A percentile compares a stretch with the other conserved stretches of the same genome.
Conservation (phyloP, 2,113 vertebrate species). For the Grammomys dolichurus region DNA sequence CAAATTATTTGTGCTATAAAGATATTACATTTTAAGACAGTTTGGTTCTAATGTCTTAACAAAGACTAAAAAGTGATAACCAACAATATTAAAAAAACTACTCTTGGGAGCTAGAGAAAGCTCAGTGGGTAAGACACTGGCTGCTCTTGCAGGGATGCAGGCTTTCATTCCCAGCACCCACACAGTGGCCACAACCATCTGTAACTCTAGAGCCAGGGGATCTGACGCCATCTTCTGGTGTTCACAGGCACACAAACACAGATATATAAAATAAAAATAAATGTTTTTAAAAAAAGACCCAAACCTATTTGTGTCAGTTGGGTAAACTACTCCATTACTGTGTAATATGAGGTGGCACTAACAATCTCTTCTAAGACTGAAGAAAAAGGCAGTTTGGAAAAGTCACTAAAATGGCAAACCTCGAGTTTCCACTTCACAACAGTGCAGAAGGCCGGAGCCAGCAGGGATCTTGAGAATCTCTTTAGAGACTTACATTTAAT, state of each 20-base stretch:
- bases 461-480: background rate
- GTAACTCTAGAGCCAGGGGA: background rate
- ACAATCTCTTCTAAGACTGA: background rate
- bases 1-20: background rate
- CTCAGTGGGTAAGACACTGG: background rate
- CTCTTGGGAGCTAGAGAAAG: background rate
- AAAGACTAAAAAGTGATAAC: background rate
- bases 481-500: constrained; percentile 92
- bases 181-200: background rate
- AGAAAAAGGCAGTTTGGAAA: constrained; percentile 32
- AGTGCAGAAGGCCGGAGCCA: background rate
- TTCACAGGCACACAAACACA: background rate
- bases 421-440: background rate
- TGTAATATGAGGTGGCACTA: background rate
- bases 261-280: background rate
- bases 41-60: constrained; percentile 5
- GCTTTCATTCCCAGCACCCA: background rate
- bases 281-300: background rate
- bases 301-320: background rate
- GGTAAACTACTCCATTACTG: background rate
- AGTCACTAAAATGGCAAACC: constrained; percentile 30
- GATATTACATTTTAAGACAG: background rate
- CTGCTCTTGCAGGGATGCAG: background rate
- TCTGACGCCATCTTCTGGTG: background rate
- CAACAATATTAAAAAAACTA: constrained; percentile 34